Conservation (phyloP, 2,797 vertebrate species). For the Gouania willdenowi region DNA sequence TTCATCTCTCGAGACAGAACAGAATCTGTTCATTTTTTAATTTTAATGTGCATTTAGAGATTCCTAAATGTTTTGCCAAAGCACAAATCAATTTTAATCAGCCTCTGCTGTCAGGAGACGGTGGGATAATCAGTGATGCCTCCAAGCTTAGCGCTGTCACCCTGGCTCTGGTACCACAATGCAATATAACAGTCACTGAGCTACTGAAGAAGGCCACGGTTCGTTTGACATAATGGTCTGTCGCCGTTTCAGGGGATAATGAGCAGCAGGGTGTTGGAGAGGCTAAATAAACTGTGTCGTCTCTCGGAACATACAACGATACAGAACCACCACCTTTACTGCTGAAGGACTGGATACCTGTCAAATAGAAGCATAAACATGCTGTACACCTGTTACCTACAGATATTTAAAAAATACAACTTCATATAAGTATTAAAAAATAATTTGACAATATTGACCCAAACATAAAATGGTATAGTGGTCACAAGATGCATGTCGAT, state of each 20-base stretch:
- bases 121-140: slow-evolving; percentile 28
- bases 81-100: slow-evolving; percentile 55
- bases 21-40: slow-evolving; percentile 32
- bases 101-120: slow-evolving; percentile 35
- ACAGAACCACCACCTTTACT: too few species aligned
- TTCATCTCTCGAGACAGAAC: slow-evolving; percentile 9
- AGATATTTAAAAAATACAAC: too few species aligned
- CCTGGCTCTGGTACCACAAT: slow-evolving; percentile 29
- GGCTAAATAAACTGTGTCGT: too few species aligned
- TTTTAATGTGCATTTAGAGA: slow-evolving; percentile 50
- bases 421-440: too few species aligned
- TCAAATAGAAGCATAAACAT: too few species aligned
- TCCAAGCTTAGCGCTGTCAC: too few species aligned
- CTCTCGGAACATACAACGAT: too few species aligned
- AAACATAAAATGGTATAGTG: too few species aligned
- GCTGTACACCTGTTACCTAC: too few species aligned
- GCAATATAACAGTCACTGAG: slow-evolving; percentile 42
- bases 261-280: slow-evolving; percentile 8
- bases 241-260: slow-evolving; percentile 36
- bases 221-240: slow-evolving; percentile 15
- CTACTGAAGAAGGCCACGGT: slow-evolving; percentile 22
- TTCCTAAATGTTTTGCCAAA: slow-evolving; percentile 36
- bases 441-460: too few species aligned
- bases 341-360: too few species aligned
- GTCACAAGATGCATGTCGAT: too few species aligned